Evolutionary conservation across 2,888 invertebrate species (phyloP), one percentile per base, ranked within the genome.

Genomic region (Bombyx huttoni): DNA sequence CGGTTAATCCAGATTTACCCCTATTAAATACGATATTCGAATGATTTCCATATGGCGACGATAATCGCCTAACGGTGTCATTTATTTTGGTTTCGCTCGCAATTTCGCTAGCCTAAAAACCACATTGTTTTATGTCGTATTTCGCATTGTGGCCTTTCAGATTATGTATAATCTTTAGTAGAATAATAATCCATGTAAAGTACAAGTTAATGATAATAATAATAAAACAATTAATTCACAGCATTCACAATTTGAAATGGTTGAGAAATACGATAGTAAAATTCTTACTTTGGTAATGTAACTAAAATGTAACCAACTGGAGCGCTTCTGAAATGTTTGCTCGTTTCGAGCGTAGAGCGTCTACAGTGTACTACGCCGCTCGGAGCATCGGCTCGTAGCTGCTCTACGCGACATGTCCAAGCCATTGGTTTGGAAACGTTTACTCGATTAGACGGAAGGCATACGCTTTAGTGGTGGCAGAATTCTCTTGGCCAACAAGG

Each of bases 391-490:
- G 64, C 66, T 69, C 74, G 77, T 73, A 75, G 77, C 69, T 56
- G 66, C 70, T 62, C 73, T 73, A 76, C 74, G 73, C 75, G 76
- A 78, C 75, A 70, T 75, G 71, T 80, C 68, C 78, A 55, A 71
- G 52, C 64, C 83, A 81, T 65, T 82, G 83, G 68, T 56, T 68
- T 67, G 77, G 82, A 84, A 84, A 80, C 74, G 74, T 79, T 78
- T 80, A 82, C 78, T 79, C 80, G 82, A 81, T 83, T 82, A 81
- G 75, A 79, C 72, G 74, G 78, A 81, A 81, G 73, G 77, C 77
- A 78, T 75, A 81, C 78, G 81, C 76, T 80, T 80, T 81, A 78
- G 74, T 68, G 75, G 76, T 70, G 73, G 72, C 68, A 67, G 68
- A 68, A 70, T 74, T 71, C 73, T 72, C 68, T 70, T 70, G 69